Evolutionary conservation across 2,888 invertebrate genomes (phyloP).

Genomic region (Nomada ferruginata): DNA sequence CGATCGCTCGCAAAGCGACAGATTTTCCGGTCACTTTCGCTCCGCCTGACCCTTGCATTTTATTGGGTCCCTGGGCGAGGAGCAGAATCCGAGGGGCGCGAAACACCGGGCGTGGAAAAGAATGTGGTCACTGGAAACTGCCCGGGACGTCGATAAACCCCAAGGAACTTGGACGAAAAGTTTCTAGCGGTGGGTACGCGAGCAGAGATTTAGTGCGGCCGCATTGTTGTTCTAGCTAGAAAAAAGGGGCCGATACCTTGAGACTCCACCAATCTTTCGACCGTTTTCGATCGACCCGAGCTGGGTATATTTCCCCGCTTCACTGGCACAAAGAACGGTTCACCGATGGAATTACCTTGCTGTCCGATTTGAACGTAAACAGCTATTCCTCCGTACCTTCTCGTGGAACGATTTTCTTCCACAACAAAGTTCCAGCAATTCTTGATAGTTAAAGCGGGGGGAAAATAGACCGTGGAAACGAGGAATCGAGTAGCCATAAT

Average conservation of each 20-base stretch:
- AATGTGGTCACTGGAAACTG: constrained; percentile 60
- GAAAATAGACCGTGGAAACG: too few relatives aligned
- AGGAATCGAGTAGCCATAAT: too few relatives aligned
- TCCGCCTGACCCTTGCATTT: constrained; percentile 69
- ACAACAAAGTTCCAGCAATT: too few relatives aligned
- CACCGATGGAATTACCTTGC: constrained; percentile 22
- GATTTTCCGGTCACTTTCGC: constrained; percentile 73
- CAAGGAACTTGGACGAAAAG: constrained; percentile 68
- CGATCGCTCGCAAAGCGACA: constrained; percentile 23
- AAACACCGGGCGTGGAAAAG: constrained; percentile 37
- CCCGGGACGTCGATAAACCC: constrained; percentile 63
- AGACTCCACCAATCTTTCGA: constrained; percentile 24
- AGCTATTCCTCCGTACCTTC: too few relatives aligned
- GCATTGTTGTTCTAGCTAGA: constrained; percentile 43
- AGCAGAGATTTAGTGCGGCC: constrained; percentile 63
- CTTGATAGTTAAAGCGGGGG: too few relatives aligned
- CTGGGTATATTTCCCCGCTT: constrained; percentile 8
- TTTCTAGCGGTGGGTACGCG: constrained; percentile 55
- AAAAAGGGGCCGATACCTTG: constrained; percentile 40
- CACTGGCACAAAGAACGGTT: neutral
- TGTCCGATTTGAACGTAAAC: too few relatives aligned
- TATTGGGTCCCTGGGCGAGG: constrained; percentile 40
- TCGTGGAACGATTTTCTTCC: too few relatives aligned
- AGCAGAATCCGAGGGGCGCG: constrained; percentile 25
- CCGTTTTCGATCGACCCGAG: constrained; percentile 34